phyloP scores from a whole-genome alignment of 2,888 invertebrate species.

The Catocala fraxini region DNA sequence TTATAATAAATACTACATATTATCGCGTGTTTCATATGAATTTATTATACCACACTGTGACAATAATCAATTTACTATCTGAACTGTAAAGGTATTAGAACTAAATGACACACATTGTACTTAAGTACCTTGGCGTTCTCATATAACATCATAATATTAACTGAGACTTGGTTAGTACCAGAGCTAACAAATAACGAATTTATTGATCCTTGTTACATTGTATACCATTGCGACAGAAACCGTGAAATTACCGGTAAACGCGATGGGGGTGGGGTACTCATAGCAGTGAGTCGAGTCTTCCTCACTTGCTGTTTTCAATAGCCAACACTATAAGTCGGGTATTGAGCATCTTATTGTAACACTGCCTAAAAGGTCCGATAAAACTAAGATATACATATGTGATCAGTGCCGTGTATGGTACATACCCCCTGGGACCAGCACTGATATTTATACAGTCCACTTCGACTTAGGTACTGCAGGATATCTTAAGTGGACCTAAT shows the following conservation, averaged over 20 bases:
- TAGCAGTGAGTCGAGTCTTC: background rate
- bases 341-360: no score
- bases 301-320: no score
- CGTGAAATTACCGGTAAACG: background rate
- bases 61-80: constrained; percentile 3
- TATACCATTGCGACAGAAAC: constrained; percentile 2
- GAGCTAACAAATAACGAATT: background rate
- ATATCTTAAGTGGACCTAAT: background rate
- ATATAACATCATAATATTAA: constrained; percentile 11
- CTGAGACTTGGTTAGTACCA: constrained; percentile 5
- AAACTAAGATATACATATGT: constrained; percentile 1
- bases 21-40: no score
- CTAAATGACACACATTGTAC: constrained; percentile 9
- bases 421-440: no score
- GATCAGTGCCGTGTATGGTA: constrained; percentile 2
- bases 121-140: constrained; percentile 5
- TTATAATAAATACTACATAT: no score
- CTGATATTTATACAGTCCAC: no score
- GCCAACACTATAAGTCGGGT: no score
- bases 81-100: constrained; percentile 7
- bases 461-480: constrained; percentile 4
- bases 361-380: no score
- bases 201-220: background rate
- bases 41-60: no score
- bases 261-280: constrained; percentile 4